These are phyloP conservation scores for Puntigrus tetrazona DNA, from an alignment of 2,113 vertebrate genomes.

Conservation along the genomic window DNA sequence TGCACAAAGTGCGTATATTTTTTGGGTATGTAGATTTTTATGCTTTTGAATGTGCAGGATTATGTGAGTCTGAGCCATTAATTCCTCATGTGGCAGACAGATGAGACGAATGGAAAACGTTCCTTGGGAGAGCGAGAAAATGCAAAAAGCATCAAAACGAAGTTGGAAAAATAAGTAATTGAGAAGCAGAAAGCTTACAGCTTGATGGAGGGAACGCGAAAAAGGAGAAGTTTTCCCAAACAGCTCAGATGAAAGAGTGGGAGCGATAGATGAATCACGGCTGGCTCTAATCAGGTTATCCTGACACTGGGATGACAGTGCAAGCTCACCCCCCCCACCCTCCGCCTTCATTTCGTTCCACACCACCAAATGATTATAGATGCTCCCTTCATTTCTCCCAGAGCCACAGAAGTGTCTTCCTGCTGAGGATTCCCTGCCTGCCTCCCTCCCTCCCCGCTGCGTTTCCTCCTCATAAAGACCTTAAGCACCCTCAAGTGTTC, in stretches of 20 bases:
- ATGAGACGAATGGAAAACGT: not conserved
- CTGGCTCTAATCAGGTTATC: slow-evolving; percentile 76
- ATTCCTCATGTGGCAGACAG: not conserved
- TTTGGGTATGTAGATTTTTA: not conserved
- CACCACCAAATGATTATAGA: slow-evolving; percentile 76
- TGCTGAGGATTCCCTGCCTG: slow-evolving; percentile 6
- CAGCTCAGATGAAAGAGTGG: slow-evolving; percentile 45
- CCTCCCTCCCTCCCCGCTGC: not conserved
- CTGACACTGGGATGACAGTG: slow-evolving; percentile 67
- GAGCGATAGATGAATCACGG: slow-evolving; percentile 70
- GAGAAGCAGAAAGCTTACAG: not conserved
- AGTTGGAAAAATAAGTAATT: slow-evolving; percentile 51
- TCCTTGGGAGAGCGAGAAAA: not conserved
- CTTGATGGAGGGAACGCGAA: slow-evolving; percentile 3
- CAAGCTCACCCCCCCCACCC: slow-evolving; percentile 63
- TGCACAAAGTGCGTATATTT: not conserved
- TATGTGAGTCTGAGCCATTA: not conserved
- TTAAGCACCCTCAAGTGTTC: slow-evolving; percentile 74
- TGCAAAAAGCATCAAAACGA: slow-evolving; percentile 2
- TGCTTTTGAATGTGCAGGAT: not conserved
- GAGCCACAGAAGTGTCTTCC: slow-evolving; percentile 25
- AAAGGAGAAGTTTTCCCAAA: slow-evolving; percentile 29
- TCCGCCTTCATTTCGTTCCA: slow-evolving; percentile 62
- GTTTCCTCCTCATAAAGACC: slow-evolving; percentile 63
- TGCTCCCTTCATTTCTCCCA: slow-evolving; percentile 51